These are phyloP conservation scores for Gobio occitaniae DNA, from an alignment of 2,797 vertebrate species.

Conservation along the genomic window DNA sequence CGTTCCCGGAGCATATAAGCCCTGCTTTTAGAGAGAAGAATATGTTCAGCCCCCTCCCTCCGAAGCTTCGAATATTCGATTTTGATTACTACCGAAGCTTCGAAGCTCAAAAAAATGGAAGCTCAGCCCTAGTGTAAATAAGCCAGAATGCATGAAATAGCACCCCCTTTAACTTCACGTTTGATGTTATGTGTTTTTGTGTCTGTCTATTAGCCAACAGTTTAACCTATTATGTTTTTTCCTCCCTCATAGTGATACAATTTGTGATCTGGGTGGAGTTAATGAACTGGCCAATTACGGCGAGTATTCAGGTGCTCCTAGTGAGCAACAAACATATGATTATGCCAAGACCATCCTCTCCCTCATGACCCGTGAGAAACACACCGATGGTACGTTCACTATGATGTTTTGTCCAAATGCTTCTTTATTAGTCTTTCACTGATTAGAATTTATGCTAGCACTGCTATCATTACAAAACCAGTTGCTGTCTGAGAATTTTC, in stretches of 20 bases:
- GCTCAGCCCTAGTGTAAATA: no score
- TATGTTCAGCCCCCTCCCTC: no score
- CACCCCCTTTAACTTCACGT: not conserved
- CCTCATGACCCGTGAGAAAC: constrained; percentile 96
- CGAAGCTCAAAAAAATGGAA: no score
- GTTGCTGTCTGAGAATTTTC: no score
- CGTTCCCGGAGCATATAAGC: no score
- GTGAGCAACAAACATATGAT: constrained; percentile 97
- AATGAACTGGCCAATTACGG: constrained; percentile 96
- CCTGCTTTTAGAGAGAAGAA: no score
- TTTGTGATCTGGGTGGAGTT: constrained; percentile 96
- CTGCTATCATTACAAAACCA: not conserved
- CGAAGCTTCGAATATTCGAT: no score
- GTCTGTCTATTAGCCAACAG: not conserved
- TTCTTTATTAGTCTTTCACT: not conserved
- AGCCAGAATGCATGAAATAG: no score
- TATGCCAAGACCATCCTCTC: constrained; percentile 98
- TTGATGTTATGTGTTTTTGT: not conserved
- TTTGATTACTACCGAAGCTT: no score
- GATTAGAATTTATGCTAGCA: not conserved
- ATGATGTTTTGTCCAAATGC: not conserved
- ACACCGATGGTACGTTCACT: constrained; percentile 81
- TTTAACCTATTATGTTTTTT: constrained; percentile 9
- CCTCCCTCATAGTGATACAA: constrained; percentile 87
- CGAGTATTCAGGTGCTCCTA: constrained; percentile 96